Percentiles rank a stretch among this genome's conserved stretches.
phyloP scores from a whole-genome alignment of 37 sponge, comb jelly and placozoan genomes.

The Dysidea cf. avara region DNA sequence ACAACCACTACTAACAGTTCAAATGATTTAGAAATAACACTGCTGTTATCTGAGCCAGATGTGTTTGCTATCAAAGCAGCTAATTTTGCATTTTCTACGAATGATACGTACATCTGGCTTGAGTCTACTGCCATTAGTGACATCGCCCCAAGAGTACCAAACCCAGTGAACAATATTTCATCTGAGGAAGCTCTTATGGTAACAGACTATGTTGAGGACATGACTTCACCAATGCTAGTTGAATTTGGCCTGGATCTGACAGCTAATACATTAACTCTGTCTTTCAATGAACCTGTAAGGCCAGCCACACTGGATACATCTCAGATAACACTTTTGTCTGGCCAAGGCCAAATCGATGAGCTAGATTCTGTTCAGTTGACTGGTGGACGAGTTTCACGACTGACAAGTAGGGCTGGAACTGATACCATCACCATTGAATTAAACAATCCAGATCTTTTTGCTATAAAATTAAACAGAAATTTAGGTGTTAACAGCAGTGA shows the following conservation, averaged over 20 bases:
- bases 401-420: slow-evolving; percentile 45
- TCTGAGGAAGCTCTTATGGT: slow-evolving; percentile 48
- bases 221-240: slow-evolving; percentile 53
- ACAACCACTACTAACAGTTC: slow-evolving; percentile 27
- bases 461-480: slow-evolving; percentile 56
- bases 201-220: slow-evolving; percentile 53
- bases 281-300: slow-evolving; percentile 81
- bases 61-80: slow-evolving; percentile 49
- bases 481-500: slow-evolving; percentile 32
- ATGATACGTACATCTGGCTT: slow-evolving; percentile 67
- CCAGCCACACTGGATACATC: slow-evolving; percentile 65
- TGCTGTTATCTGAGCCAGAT: slow-evolving; percentile 32
- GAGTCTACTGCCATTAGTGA: slow-evolving; percentile 50
- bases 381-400: slow-evolving; percentile 39
- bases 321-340: slow-evolving; percentile 55
- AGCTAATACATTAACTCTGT: slow-evolving; percentile 45
- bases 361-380: slow-evolving; percentile 3
- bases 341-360: slow-evolving; percentile 1
- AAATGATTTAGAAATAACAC: slow-evolving; percentile 25
- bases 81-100: slow-evolving; percentile 67
- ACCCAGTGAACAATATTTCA: slow-evolving; percentile 48
- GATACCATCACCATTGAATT: slow-evolving; percentile 29
- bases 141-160: slow-evolving; percentile 60
- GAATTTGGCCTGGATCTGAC: slow-evolving; percentile 61
- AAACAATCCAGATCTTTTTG: slow-evolving; percentile 33